Evolutionary conservation across 2,797 vertebrate species (phyloP), one percentile per base, ranked within the genome.

Genomic region (Hipposideros larvatus): DNA sequence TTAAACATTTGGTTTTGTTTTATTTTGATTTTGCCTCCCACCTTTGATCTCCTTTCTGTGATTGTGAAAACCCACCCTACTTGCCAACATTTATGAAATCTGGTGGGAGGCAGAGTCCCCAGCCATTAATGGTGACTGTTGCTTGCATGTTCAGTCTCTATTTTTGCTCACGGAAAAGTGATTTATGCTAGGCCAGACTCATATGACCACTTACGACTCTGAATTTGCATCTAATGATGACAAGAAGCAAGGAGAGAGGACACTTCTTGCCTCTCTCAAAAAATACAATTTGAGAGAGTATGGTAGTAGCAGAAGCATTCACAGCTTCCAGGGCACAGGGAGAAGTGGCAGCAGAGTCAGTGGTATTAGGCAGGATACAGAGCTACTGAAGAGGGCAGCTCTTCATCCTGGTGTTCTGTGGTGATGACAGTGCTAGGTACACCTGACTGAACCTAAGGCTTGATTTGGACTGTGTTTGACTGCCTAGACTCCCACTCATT

Each of bases 281-380:
- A n/a, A n/a, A n/a, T n/a, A n/a, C n/a, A n/a, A n/a, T n/a, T n/a
- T n/a, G n/a, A n/a, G n/a, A n/a, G n/a, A 22, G 5, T 1, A 26
- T 10, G 15, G 57, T 3, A 7, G 4, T 21, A 11, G 10, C 34
- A 15, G 26, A 90, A 41, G 61, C 13, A 4, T 1, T 8, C 41
- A 59, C 41, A 59, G 14, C 1, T 3, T 14, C n/a, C 46, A 41
- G 11, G 16, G n/a, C 0, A 11, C 15, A 4, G 21, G 15, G 31
- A 24, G 13, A n/a, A 14, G 61, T 8, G 43, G 22, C 31, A 46
- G 18, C 28, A 14, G 4, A 11, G 14, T 21, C 28, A 4, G 1
- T 2, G 11, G 14, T 37, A 2, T 34, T 22, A 4, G 9, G 3
- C 11, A 26, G 46, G 4, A 0, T 65, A 8, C 55, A 22, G n/a